Base-by-base conservation (phyloP, 2,113 vertebrate genomes). In the Ornithorhynchus anatinus region DNA sequence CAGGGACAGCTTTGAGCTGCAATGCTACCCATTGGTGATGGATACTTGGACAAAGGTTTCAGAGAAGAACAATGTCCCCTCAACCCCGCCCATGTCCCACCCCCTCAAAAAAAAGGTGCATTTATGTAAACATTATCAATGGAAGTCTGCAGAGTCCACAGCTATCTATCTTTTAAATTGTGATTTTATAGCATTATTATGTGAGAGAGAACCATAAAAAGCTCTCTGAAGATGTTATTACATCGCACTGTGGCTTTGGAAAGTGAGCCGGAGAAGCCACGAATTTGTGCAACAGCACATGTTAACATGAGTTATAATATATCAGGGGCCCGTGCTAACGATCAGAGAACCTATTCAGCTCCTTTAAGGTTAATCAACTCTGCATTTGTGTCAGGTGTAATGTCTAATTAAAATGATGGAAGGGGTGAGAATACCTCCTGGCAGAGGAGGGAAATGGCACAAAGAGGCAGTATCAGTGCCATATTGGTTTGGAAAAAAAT, bases 321-420 rank as follows among this genome's bases (percentile, higher is more conserved):
- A 89, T 93, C 90, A 89, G 88, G 88, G 87, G 87, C 86, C 83
- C 1, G 12, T 89, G 89, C 86, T 94, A 94, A 94, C 69, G 75
- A 93, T 88, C 80, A 77, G 76, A 77, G 82, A 93, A 82, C 84
- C 79, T 86, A 92, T 93, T 90, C 89, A 76, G 90, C 84, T 91
- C 90, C 91, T 93, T 91, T 94, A 92, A 94, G 92, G 92, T 93
- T 94, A 94, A 94, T 94, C 92, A 93, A 92, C 89, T 92, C 81
- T 53, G 90, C 91, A 89, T 94, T 94, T 92, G 91, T 93, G 91
- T 93, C 92, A 94, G 92, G 91, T 94, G 85, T 91, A 93, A 91
- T 92, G 92, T 82, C 91, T 93, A 92, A 94, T 94, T 94, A 94
- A 93, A 92, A 90, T 94, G 93, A 94, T 92, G 86, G 85, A 94